Percentiles rank a stretch among this genome's conserved stretches.
Conservation (phyloP, 1,140 invertebrate genomes). For the Oedothorax gibbosus region DNA sequence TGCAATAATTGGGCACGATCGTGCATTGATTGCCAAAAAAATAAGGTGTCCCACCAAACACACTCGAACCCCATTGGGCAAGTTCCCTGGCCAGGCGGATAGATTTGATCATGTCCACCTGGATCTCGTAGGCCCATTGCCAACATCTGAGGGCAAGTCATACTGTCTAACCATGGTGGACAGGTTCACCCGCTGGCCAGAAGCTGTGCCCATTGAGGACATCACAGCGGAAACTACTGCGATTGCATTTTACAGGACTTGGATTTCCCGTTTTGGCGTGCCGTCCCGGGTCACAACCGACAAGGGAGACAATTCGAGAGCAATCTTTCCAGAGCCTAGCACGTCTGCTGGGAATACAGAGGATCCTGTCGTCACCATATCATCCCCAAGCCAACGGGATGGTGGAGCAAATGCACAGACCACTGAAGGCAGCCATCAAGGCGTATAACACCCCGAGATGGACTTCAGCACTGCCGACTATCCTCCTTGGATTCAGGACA, state of each 20-base stretch:
- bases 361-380: constrained; percentile 3
- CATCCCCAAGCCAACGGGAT: background rate
- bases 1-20: background rate
- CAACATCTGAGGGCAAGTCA: background rate
- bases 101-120: constrained; percentile 5
- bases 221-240: constrained; percentile 1
- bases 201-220: constrained; percentile 4
- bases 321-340: too few relatives aligned
- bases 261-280: constrained; percentile 17
- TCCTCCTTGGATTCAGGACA: constrained; percentile 14
- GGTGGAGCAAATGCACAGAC: constrained; percentile 11
- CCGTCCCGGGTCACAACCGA: constrained; percentile 8
- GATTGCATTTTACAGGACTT: background rate
- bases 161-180: constrained; percentile 15
- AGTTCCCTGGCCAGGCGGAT: background rate
- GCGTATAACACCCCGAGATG: background rate
- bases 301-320: constrained; percentile 19
- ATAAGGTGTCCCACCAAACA: background rate
- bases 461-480: background rate
- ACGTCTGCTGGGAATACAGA: background rate
- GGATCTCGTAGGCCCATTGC: constrained; percentile 23
- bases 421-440: constrained; percentile 6
- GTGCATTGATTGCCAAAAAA: constrained; percentile 6
- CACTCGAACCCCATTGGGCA: background rate
- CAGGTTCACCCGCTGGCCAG: constrained; percentile 3